Percentiles rank a stretch among this genome's conserved stretches.
These are phyloP conservation scores for Harlomillsia oculata DNA, from an alignment of 1,140 invertebrate species.

Conservation along the genomic window DNA sequence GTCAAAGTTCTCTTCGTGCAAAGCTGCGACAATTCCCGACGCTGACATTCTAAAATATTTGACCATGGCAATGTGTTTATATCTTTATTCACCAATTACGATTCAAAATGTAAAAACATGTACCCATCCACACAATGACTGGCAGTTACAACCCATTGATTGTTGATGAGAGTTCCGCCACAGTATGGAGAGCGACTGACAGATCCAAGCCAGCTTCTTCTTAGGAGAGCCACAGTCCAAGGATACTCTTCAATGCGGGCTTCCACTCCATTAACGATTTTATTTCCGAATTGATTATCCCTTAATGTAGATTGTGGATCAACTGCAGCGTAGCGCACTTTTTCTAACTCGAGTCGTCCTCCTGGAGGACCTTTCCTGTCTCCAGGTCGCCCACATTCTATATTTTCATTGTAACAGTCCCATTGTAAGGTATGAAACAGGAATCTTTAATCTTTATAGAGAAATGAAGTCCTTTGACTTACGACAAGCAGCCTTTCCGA, in stretches of 20 bases:
- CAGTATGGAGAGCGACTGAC: slow-evolving; percentile 6
- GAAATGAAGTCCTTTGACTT: neutral
- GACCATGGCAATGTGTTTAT: neutral
- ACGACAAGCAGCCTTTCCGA: neutral
- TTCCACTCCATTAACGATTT: slow-evolving; percentile 62
- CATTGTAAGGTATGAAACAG: no score
- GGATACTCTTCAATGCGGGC: slow-evolving; percentile 65
- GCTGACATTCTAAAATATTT: slow-evolving; percentile 2
- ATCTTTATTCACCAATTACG: neutral
- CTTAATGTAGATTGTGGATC: no score
- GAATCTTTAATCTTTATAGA: neutral
- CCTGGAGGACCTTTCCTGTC: neutral
- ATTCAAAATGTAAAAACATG: neutral
- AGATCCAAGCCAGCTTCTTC: slow-evolving; percentile 24
- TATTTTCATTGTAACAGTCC: neutral
- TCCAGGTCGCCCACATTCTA: neutral
- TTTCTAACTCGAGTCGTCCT: neutral
- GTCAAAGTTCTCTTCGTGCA: slow-evolving; percentile 25
- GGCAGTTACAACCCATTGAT: slow-evolving; percentile 5
- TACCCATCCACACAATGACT: slow-evolving; percentile 31
- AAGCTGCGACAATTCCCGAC: slow-evolving; percentile 1
- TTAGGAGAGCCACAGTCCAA: slow-evolving; percentile 23
- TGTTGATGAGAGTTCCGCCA: slow-evolving; percentile 26
- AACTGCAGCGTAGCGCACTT: no score
- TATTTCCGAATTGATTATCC: neutral